Percentiles rank a stretch among this genome's conserved stretches.
Conservation (phyloP, 2,888 invertebrate genomes). For the Diplolepis rosae region DNA sequence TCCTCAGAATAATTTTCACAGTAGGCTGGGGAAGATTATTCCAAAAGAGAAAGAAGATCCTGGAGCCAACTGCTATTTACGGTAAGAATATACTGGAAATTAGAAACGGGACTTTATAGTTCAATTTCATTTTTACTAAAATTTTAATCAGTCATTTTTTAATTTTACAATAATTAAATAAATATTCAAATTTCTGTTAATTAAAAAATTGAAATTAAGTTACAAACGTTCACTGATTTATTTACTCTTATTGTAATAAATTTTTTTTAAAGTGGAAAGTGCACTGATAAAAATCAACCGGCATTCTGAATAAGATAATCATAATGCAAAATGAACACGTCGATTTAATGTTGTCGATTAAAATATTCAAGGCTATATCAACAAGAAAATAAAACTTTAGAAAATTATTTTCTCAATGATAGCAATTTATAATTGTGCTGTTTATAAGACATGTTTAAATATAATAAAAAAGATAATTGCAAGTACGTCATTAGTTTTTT, state of each 20-base stretch:
- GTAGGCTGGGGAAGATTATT: conserved; percentile 82
- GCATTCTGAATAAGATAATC: no score
- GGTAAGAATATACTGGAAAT: conserved; percentile 75
- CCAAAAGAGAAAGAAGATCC: conserved; percentile 81
- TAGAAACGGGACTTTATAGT: conserved; percentile 7
- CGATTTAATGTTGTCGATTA: not conserved
- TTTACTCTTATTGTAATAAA: no score
- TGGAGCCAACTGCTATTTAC: conserved; percentile 83
- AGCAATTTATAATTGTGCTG: not conserved
- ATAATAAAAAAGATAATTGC: no score
- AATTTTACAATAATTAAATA: no score
- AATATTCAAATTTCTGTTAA: no score
- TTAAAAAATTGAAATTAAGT: no score
- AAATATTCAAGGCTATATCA: not conserved
- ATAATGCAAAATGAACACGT: not conserved
- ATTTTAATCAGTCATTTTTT: no score
- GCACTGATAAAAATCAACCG: no score
- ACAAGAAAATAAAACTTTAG: not conserved
- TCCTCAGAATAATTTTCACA: conserved; percentile 82
- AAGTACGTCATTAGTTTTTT: not conserved
- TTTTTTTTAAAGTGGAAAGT: no score
- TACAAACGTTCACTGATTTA: no score
- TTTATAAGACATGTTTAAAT: not conserved
- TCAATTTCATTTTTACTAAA: no score
- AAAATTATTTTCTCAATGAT: not conserved